These are phyloP conservation scores for Pristionchus maxplancki DNA, from an alignment of 2,888 invertebrate species.

Conservation along the genomic window DNA sequence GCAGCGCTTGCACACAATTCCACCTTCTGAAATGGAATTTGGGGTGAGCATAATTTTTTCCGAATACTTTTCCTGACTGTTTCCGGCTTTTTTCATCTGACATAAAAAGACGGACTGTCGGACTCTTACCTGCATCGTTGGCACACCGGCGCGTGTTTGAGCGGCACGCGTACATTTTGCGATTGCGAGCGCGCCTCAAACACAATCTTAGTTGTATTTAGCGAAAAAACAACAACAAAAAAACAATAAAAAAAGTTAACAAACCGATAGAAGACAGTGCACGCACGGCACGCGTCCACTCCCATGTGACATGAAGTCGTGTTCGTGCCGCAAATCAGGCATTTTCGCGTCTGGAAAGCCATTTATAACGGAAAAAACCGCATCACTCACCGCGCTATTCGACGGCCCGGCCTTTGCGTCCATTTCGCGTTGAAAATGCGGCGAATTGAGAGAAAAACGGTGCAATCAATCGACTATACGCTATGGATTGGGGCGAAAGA, in stretches of 20 bases:
- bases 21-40: neutral
- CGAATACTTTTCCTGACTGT: no score
- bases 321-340: constrained; percentile 14
- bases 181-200: neutral
- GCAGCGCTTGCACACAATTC: neutral
- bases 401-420: neutral
- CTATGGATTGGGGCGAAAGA: neutral
- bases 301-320: neutral
- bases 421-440: neutral
- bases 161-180: neutral
- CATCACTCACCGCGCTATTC: neutral
- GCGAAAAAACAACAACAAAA: neutral
- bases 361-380: neutral
- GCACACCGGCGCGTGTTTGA: neutral
- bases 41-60: no score
- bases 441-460: neutral
- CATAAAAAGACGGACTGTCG: no score
- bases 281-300: neutral
- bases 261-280: neutral
- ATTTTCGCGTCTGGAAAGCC: neutral
- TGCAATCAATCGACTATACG: neutral
- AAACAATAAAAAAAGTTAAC: neutral
- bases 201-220: neutral
- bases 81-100: no score
- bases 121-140: neutral